Conservation (phyloP, 2,797 vertebrate genomes). For the Aythya fuligula region DNA sequence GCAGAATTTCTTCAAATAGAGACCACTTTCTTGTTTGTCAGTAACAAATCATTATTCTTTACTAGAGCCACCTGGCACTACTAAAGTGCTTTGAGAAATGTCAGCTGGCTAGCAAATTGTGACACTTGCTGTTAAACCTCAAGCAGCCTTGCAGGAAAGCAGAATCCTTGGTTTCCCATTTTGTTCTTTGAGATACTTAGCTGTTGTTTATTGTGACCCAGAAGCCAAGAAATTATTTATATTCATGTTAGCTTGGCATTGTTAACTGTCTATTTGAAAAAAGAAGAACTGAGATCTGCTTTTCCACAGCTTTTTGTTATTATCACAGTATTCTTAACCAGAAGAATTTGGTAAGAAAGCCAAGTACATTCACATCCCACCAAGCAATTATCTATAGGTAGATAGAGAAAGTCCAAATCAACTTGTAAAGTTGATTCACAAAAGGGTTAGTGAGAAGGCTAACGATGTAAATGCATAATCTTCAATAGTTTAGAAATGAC, state of each 20-base stretch:
- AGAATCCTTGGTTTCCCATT: constrained; percentile 15
- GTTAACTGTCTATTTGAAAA: not conserved
- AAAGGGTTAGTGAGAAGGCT: not conserved
- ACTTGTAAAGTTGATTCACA: not conserved
- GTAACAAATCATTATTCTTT: constrained; percentile 39
- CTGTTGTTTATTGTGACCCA: constrained; percentile 1
- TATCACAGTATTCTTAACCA: not conserved
- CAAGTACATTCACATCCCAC: not conserved
- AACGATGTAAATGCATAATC: not conserved
- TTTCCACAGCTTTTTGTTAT: not conserved
- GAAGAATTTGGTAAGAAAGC: not conserved
- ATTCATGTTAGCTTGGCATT: not conserved
- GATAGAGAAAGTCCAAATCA: not conserved
- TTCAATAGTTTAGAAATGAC: not conserved
- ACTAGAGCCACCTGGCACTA: constrained; percentile 5
- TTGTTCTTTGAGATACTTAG: not conserved
- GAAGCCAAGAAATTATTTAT: not conserved
- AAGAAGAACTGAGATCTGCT: not conserved
- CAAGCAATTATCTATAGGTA: not conserved
- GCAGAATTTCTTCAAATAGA: not conserved
- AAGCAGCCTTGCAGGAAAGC: not conserved
- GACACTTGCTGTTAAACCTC: constrained; percentile 22
- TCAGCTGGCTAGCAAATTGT: constrained; percentile 38
- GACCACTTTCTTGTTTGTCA: not conserved
- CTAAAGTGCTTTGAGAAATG: constrained; percentile 26